phyloP scores from a whole-genome alignment of 2,113 vertebrate species.

The Rhea pennata region DNA sequence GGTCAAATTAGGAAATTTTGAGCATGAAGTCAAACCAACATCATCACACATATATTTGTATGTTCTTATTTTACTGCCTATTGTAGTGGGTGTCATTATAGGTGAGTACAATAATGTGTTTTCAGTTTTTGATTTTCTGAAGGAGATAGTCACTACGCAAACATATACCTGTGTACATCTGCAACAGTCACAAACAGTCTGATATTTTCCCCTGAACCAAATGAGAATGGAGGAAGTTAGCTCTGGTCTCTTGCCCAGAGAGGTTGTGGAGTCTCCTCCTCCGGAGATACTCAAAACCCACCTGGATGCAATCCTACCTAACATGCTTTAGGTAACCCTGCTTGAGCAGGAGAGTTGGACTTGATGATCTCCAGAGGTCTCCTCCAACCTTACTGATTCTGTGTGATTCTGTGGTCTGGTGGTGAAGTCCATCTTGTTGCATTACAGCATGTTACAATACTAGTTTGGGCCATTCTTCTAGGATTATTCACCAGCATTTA shows the following conservation, averaged over 20 bases:
- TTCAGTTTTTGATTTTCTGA: not conserved
- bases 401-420: not conserved
- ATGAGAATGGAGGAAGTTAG: not conserved
- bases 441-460: not conserved
- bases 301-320: too few species aligned
- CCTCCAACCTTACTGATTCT: too few species aligned
- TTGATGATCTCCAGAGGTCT: too few species aligned
- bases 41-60: conserved; percentile 66
- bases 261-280: too few species aligned
- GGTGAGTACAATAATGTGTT: conserved; percentile 74
- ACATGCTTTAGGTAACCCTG: too few species aligned
- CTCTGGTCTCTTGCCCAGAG: not conserved
- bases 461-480: not conserved
- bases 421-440: not conserved
- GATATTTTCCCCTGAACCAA: not conserved
- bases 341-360: too few species aligned
- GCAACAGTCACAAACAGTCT: not conserved
- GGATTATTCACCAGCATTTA: not conserved
- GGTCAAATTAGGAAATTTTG: conserved; percentile 83
- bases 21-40: conserved; percentile 47
- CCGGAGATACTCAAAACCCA: too few species aligned
- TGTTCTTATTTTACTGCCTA: conserved; percentile 75
- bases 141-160: not conserved
- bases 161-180: not conserved
- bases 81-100: conserved; percentile 78